Conservation (phyloP, 92 coral and sea anemone genomes). For the Hydrozoanthus gracilis region DNA sequence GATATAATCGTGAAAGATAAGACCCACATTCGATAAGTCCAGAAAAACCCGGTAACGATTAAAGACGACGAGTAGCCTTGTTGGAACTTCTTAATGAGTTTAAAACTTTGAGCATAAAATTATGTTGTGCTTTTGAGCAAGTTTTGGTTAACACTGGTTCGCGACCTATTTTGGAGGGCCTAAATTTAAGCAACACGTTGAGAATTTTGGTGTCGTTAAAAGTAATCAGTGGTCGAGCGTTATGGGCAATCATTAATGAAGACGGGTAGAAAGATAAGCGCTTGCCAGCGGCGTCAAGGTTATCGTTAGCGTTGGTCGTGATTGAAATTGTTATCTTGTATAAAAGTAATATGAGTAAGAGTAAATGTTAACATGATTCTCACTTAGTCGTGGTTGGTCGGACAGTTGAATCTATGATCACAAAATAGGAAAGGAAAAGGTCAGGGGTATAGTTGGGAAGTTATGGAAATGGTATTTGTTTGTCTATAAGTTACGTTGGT, state of each 20-base stretch:
- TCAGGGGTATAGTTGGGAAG: too few relatives aligned
- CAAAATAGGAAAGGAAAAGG: too few relatives aligned
- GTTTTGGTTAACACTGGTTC: background rate
- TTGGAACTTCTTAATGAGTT: background rate
- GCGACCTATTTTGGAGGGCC: constrained; percentile 3
- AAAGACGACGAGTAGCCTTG: background rate
- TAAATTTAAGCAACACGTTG: constrained; percentile 18
- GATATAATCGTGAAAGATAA: constrained; percentile 6
- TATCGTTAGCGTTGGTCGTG: background rate
- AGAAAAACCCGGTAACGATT: constrained; percentile 23
- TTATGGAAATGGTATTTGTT: too few relatives aligned
- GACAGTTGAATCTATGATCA: too few relatives aligned
- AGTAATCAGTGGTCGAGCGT: background rate
- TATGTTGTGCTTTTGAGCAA: background rate
- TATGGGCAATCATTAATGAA: constrained; percentile 12
- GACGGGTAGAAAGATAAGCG: constrained; percentile 30
- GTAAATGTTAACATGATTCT: background rate
- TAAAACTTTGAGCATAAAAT: background rate
- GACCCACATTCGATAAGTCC: constrained; percentile 13
- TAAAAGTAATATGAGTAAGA: background rate
- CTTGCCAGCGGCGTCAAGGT: constrained; percentile 12
- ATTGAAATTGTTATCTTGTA: background rate
- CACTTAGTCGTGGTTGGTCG: too few relatives aligned
- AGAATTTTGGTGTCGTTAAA: constrained; percentile 1
- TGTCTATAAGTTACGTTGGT: background rate